These are phyloP conservation scores for Crepidodera aurea DNA, from an alignment of 2,888 invertebrate species.

Conservation along the genomic window DNA sequence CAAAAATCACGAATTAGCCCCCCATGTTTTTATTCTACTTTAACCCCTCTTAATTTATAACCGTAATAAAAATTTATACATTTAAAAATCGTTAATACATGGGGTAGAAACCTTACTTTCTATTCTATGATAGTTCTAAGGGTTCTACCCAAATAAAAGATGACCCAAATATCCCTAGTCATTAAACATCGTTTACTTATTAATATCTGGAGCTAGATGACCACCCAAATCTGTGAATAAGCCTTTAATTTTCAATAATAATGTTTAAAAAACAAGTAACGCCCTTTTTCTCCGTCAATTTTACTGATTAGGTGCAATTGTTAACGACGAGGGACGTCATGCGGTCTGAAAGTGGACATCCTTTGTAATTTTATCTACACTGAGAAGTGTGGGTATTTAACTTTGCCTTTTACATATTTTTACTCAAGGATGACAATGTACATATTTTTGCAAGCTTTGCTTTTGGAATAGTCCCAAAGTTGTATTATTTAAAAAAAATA, in stretches of 20 bases:
- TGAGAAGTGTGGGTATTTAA: not conserved
- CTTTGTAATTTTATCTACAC: conserved; percentile 9
- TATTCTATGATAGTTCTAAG: not conserved
- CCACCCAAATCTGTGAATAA: conserved; percentile 19
- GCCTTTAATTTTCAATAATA: conserved; percentile 34
- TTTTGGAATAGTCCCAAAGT: not conserved
- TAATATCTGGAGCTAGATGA: conserved; percentile 12
- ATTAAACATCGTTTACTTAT: conserved; percentile 1
- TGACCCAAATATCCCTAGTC: not conserved
- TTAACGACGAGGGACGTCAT: conserved; percentile 36
- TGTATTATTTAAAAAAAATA: not conserved
- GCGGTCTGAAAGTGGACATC: conserved; percentile 29
- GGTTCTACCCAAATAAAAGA: not conserved
- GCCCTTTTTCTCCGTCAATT: conserved; percentile 47
- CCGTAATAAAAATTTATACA: too few relatives aligned
- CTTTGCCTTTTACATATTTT: not conserved
- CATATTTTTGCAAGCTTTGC: not conserved
- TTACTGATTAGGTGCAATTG: conserved; percentile 50
- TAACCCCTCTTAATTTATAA: too few relatives aligned
- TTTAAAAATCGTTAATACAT: too few relatives aligned
- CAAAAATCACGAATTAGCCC: too few relatives aligned
- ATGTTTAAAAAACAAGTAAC: conserved; percentile 39
- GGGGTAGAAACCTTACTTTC: too few relatives aligned
- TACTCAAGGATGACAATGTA: not conserved
- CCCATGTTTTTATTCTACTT: too few relatives aligned